phyloP scores from a whole-genome alignment of 1,140 invertebrate genomes.

The Venturia canescens region DNA sequence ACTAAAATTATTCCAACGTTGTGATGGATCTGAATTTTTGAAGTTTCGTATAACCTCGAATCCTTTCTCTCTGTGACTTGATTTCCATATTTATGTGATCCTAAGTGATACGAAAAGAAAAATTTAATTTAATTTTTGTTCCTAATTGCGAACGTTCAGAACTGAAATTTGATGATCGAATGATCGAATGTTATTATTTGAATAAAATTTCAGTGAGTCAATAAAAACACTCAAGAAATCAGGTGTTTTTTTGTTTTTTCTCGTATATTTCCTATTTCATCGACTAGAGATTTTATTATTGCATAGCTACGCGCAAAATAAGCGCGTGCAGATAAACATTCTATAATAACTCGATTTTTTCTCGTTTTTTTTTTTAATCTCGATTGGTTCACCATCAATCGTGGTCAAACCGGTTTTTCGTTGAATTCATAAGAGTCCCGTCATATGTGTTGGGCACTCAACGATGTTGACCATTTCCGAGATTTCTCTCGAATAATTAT shows the following conservation, averaged over 20 bases:
- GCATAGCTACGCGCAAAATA: not conserved
- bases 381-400: slow-evolving; percentile 19
- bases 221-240: no score
- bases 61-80: no score
- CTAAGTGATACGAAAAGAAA: no score
- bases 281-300: not conserved
- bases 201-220: no score
- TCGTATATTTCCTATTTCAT: no score
- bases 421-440: slow-evolving; percentile 9
- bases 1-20: not conserved
- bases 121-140: no score
- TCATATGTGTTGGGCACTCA: slow-evolving; percentile 12
- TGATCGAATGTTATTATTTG: no score
- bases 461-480: slow-evolving; percentile 1
- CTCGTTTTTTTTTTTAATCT: not conserved
- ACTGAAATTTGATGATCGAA: no score
- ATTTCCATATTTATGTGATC: no score
- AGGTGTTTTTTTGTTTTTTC: no score
- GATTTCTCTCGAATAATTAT: not conserved
- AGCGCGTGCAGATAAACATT: slow-evolving; percentile 11
- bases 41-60: no score
- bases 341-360: not conserved
- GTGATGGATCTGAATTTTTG: not conserved
- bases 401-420: slow-evolving; percentile 22
- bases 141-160: no score